Evolutionary conservation across 2,797 vertebrate genomes (phyloP).

Genomic region (Peromyscus aztecus): DNA sequence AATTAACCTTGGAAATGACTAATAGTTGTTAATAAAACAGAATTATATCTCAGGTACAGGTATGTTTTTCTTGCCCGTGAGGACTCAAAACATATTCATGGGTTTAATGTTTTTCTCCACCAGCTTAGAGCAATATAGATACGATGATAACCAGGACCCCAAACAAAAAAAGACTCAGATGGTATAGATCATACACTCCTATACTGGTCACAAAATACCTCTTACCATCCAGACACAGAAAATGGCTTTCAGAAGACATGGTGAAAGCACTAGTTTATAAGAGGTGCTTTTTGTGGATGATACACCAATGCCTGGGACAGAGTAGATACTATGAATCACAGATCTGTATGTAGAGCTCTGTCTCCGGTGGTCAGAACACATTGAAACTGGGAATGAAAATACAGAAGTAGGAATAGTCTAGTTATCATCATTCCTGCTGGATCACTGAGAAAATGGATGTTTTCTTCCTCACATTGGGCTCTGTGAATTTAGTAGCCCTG

Average conservation of each 20-base stretch:
- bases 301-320: neutral
- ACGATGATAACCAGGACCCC: neutral
- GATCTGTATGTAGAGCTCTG: neutral
- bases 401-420: neutral
- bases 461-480: neutral
- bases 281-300: neutral
- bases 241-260: neutral
- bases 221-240: neutral
- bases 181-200: neutral
- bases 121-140: neutral
- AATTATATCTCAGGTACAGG: neutral
- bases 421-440: neutral
- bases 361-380: conserved; percentile 15
- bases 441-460: neutral
- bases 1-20: neutral
- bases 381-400: neutral
- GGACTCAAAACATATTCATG: neutral
- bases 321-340: neutral
- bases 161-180: neutral
- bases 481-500: neutral
- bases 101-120: neutral
- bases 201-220: neutral
- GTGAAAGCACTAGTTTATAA: neutral
- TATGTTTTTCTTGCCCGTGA: neutral
- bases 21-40: conserved; percentile 30